Evolutionary conservation across 1,140 invertebrate genomes (phyloP), one percentile per base, ranked within the genome.

Genomic region (Ceratina calcarata): DNA sequence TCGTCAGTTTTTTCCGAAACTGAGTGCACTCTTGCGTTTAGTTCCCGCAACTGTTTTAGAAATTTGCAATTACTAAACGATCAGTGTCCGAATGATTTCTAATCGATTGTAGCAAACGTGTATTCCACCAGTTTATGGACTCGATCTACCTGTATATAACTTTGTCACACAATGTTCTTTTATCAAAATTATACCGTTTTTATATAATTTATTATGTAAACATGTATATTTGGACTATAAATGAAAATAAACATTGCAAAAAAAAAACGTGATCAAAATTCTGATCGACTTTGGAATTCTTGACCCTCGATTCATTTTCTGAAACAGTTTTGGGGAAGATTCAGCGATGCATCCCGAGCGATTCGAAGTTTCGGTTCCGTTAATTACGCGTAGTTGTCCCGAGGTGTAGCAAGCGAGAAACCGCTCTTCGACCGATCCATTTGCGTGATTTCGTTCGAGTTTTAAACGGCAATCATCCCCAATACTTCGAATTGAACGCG

Each of bases 141-240:
- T 86, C 86, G 90, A 90, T 89, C 84, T 82, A 91, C 89, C 86
- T 92, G 91, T 92, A 92, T 86, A 92, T 92, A 92, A 91, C 85
- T 89, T 89, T 91, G 89, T 88, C 85, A 89, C 80, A 90, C 82
- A 10, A 86, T 86, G 85, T 90, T 89, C 80, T 84, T 90, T 90
- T 90, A 88, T 92, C 89, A 90, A 90, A 91, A 91, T 90, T 90
- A 92, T 87, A 90, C 87, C 88, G 90, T 90, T 91, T 92, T 92
- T 92, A 91, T 92, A 92, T 91, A 92, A 92, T 90, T 91, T 90
- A 91, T 90, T 91, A 91, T 92, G 90, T 92, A 91, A 92, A 92
- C 91, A 91, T 92, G 91, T 92, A 92, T 92, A 91, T 91, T 92
- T 92, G 89, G 89, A 91, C 90, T 91, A 91, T 87, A 90, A 89